Base-by-base conservation (phyloP, 2,888 invertebrate species). In the Drosophila birchii region DNA sequence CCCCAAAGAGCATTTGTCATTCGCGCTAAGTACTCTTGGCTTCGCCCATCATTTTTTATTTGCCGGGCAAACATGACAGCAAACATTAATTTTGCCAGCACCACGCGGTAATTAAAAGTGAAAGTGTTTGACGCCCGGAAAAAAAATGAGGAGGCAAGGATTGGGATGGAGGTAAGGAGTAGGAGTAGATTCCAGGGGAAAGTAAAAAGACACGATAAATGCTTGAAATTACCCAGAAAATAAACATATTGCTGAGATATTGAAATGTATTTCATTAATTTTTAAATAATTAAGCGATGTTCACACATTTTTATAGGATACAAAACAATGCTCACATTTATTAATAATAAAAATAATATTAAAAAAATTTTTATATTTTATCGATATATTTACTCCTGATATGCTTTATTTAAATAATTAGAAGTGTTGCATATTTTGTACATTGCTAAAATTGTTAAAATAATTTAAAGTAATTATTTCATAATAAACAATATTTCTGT, bases 21-120 rank as follows among this genome's bases (percentile, higher is more conserved):
- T 84, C 76, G 80, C 61, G 84, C 68, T 56, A 86, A 80, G 84
- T 75, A 80, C 74, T 68, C 69, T 78, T 69, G 55, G 47, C 71
- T 73, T 69, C 53, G 47, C 59, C 54, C 43, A 54, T 54, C 47
- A 54, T 38, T 59, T 58, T 64, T 59, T 61, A 56, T 78, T 64
- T 56, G 51, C 60, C 32, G 36, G 69, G 54, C 79, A 81, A 89
- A 89, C 89, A 86, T 89, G 86, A 86, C 86, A 89, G 88, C 71
- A 79, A 82, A 86, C 86, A 86, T 86, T 86, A 81, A 86, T 86
- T 87, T 82, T 64, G 32, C 45, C 49, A 60, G 74, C 72, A 63
- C 85, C 11, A 38, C 71, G 79, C 78, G 70, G 77, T 86, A 86
- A 86, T 86, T 86, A 86, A 86, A 86, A 89, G 89, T 74, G 80